Evolutionary conservation across 1,140 invertebrate genomes (phyloP).

Genomic region (Linepithema humile): DNA sequence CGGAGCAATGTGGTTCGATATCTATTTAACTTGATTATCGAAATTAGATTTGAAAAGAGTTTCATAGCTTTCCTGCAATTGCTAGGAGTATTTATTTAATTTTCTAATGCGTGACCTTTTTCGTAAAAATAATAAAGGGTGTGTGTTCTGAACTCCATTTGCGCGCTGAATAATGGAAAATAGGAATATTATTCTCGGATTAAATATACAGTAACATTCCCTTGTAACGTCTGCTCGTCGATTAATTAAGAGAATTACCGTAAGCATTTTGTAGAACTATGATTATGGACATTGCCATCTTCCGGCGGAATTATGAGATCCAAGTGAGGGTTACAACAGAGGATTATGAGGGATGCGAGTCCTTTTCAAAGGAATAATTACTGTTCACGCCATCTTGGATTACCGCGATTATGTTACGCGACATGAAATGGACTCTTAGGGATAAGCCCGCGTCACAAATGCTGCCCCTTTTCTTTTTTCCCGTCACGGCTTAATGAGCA

Average conservation of each 20-base stretch:
- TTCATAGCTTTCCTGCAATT: background rate
- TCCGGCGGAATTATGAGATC: conserved; percentile 38
- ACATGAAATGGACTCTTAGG: conserved; percentile 53
- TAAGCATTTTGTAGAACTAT: conserved; percentile 9
- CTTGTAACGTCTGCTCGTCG: background rate
- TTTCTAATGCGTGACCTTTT: background rate
- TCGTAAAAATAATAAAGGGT: background rate
- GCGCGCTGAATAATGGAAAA: background rate
- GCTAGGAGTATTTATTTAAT: background rate
- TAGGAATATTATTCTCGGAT: conserved; percentile 1
- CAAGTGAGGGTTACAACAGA: conserved; percentile 3
- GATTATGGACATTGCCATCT: conserved; percentile 24
- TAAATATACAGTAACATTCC: background rate
- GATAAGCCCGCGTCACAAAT: conserved; percentile 39
- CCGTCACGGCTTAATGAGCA: conserved; percentile 40
- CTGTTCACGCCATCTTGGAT: conserved; percentile 56
- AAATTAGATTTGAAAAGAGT: background rate
- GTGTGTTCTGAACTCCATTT: background rate
- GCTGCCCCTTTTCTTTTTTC: conserved; percentile 18
- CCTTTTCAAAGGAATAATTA: conserved; percentile 61
- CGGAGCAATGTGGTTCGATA: too few species aligned
- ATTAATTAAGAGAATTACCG: conserved; percentile 61
- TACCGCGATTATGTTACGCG: conserved; percentile 50
- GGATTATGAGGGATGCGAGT: conserved; percentile 54
- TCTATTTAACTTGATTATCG: background rate